A percentile compares a stretch with the other conserved stretches of the same genome.
These are phyloP conservation scores for Lasioglossum malachurum DNA, from an alignment of 2,888 invertebrate species.

Conservation along the genomic window DNA sequence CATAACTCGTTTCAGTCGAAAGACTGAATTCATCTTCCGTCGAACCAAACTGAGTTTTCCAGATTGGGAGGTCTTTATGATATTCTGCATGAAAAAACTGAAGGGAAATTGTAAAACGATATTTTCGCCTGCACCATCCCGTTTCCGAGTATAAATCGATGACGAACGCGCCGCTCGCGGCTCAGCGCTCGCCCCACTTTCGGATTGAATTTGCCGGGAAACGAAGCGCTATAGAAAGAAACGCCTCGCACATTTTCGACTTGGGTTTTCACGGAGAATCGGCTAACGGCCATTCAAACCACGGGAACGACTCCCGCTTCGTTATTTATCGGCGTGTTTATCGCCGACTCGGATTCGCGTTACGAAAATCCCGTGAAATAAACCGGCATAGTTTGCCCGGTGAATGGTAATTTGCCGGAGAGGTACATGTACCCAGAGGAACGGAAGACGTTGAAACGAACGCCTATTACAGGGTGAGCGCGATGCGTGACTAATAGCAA, in stretches of 20 bases:
- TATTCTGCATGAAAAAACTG: not conserved
- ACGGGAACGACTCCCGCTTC: not conserved
- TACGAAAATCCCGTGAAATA: not conserved
- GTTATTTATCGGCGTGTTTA: conserved; percentile 4
- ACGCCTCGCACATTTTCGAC: not conserved
- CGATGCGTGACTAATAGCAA: conserved; percentile 65
- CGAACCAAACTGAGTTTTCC: not conserved
- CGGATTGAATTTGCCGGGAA: not conserved
- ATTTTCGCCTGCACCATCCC: not conserved
- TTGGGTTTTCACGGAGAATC: not conserved
- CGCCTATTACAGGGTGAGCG: conserved; percentile 55
- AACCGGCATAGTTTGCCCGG: not conserved
- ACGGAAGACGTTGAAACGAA: conserved; percentile 54
- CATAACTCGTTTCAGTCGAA: not conserved
- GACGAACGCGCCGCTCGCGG: not conserved
- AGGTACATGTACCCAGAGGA: conserved; percentile 23
- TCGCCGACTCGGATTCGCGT: not conserved
- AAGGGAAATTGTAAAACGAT: not conserved
- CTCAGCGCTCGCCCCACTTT: not conserved
- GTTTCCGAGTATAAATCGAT: not conserved
- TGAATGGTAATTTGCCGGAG: conserved; percentile 13
- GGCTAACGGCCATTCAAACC: not conserved
- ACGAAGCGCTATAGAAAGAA: not conserved
- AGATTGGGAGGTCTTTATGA: not conserved
- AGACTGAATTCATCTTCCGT: not conserved